Base-by-base conservation (phyloP, 2,888 invertebrate species). In the Gerris lacustris region DNA sequence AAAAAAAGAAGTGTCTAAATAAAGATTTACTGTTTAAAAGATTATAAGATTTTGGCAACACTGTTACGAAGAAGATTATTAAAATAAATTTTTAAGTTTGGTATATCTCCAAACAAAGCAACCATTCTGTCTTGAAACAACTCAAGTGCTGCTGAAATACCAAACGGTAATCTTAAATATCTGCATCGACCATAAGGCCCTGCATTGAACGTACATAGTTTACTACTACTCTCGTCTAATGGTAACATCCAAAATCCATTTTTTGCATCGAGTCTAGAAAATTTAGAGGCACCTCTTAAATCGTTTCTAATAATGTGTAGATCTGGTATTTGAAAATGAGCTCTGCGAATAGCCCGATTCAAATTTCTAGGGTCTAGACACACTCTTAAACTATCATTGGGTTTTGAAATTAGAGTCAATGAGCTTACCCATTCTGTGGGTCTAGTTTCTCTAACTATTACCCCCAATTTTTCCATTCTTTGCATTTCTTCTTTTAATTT, bases 231-330 rank as follows among this genome's bases (percentile, higher is more conserved):
- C n/a, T 69, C 69, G 55, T 63, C 63, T 31, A 69, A 31, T 11
- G 62, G 69, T 15, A 69, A n/a, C 5, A 63, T 44, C 69, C 69
- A 69, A 69, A 69, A 69, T n/a, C 69, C 69, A 9, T 55, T 63
- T 31, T 69, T 62, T n/a, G 69, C 69, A 69, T 69, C 69, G 11
- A 69, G 63, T 31, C 43, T 69, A 9, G 43, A 69, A 63, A 69
- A 69, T 31, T 63, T 69, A 18, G 4, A 6, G 43, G 69, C 62
- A 63, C 69, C 69, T 31, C 63, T 15, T 43, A 69, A 15, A 17
- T 63, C 31, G 5, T 55, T 15, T 18, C 43, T 43, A 18, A 69
- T 63, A 6, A 44, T 44, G 15, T 62, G 31, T 44, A 69, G 15
- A 43, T 18, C 63, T n/a, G 69, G 69, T 18, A 63, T 43, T 18